Evolutionary conservation across 2,797 vertebrate species (phyloP).

Genomic region (Silurus lanzhouensis): DNA sequence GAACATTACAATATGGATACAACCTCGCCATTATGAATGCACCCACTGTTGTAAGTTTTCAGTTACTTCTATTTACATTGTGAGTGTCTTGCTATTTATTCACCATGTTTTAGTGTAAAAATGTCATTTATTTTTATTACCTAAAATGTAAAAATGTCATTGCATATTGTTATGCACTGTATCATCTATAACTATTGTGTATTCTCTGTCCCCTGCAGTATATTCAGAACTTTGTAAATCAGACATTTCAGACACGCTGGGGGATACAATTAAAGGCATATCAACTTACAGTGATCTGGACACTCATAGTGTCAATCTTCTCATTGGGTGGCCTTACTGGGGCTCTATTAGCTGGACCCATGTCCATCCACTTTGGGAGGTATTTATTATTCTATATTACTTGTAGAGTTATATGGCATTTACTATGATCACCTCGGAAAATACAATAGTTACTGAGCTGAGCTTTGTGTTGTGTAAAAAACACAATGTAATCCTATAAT

Average conservation of each 20-base stretch:
- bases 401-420: not conserved
- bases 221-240: constrained; percentile 85
- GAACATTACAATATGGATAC: constrained; percentile 92
- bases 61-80: not conserved
- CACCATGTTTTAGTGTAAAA: not conserved
- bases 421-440: not conserved
- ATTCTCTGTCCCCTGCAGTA: constrained; percentile 68
- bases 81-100: not conserved
- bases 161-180: not conserved
- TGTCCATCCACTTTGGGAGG: constrained; percentile 14
- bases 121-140: not conserved
- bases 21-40: constrained; percentile 91
- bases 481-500: not conserved
- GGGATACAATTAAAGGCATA: constrained; percentile 71
- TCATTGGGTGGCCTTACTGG: constrained; percentile 84
- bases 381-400: not conserved
- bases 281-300: constrained; percentile 83
- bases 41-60: constrained; percentile 77
- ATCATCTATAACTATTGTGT: not conserved
- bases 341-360: constrained; percentile 80
- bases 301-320: constrained; percentile 78
- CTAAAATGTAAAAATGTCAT: not conserved
- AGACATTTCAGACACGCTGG: constrained; percentile 80
- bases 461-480: not conserved
- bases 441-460: not conserved